Evolutionary conservation across 2,113 vertebrate genomes (phyloP).

Genomic region (Tenebrosternarchus preto): DNA sequence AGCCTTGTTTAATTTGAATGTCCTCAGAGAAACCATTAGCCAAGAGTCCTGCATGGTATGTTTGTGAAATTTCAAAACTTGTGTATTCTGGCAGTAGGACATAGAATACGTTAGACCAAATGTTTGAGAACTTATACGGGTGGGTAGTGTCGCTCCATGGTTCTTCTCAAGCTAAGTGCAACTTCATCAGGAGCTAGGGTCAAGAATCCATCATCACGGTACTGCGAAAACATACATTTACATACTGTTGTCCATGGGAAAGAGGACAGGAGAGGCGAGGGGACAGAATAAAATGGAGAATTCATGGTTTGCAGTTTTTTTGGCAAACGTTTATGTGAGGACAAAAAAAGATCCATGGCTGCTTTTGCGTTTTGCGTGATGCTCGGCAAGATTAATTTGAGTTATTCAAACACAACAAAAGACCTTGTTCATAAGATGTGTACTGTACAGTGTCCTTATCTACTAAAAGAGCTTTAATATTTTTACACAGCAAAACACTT

Average conservation of each 20-base stretch:
- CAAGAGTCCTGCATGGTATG: constrained; percentile 27
- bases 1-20: constrained; percentile 41
- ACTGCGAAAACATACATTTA: constrained; percentile 36
- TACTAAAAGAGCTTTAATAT: background rate
- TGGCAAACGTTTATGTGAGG: constrained; percentile 1
- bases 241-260: constrained; percentile 26
- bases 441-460: background rate
- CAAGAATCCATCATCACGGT: constrained; percentile 33
- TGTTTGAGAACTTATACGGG: constrained; percentile 14
- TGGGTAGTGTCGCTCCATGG: constrained; percentile 16
- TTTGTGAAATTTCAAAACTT: constrained; percentile 42
- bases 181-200: constrained; percentile 22
- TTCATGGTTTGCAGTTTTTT: background rate
- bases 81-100: constrained; percentile 37
- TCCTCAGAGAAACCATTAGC: constrained; percentile 41
- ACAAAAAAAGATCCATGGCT: constrained; percentile 9
- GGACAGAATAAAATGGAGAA: background rate
- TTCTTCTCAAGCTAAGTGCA: constrained; percentile 29
- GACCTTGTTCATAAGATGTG: background rate
- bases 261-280: background rate
- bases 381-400: constrained; percentile 6
- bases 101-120: constrained; percentile 26
- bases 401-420: constrained; percentile 10
- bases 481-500: background rate
- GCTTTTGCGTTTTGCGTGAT: background rate